phyloP scores from a whole-genome alignment of 64 coral and sea anemone genomes.

The Pocillopora damicornis region DNA sequence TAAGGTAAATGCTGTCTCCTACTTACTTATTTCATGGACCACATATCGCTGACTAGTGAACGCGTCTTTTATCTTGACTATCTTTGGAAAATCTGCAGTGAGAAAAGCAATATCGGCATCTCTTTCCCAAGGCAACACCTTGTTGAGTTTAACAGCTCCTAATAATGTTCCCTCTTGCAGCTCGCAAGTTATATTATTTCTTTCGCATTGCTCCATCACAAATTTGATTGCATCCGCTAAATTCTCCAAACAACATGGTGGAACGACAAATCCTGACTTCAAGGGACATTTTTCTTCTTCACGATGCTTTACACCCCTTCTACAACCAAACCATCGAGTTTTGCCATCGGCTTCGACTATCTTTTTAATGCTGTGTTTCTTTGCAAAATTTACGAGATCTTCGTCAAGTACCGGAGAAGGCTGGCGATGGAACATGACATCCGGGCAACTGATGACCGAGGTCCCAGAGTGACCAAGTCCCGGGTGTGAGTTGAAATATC shows the following conservation, averaged over 20 bases:
- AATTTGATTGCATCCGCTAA: conserved; percentile 84
- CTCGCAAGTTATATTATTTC: conserved; percentile 66
- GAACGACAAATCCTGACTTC: conserved; percentile 58
- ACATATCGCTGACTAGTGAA: conserved; percentile 61
- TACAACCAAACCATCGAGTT: conserved; percentile 87
- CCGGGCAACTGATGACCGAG: conserved; percentile 83
- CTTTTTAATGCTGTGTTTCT: conserved; percentile 75
- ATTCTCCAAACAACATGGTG: conserved; percentile 94
- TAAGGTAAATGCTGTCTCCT: not conserved
- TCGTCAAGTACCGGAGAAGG: conserved; percentile 28
- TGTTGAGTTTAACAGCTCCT: conserved; percentile 92
- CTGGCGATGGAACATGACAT: conserved; percentile 79
- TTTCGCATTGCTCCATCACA: conserved; percentile 77
- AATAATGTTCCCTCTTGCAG: conserved; percentile 88
- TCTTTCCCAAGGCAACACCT: conserved; percentile 96
- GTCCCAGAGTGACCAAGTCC: conserved; percentile 26
- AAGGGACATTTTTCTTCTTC: conserved; percentile 47
- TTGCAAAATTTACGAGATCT: conserved; percentile 60
- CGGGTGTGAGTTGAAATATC: conserved; percentile 16
- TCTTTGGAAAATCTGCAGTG: conserved; percentile 64
- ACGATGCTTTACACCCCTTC: conserved; percentile 70
- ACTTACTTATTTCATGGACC: conserved; percentile 65
- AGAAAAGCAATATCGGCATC: conserved; percentile 96
- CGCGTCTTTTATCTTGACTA: conserved; percentile 39
- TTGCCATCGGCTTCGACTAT: conserved; percentile 73